These are phyloP conservation scores for Uropsilus gracilis DNA, from an alignment of 2,113 vertebrate genomes.

Conservation along the genomic window DNA sequence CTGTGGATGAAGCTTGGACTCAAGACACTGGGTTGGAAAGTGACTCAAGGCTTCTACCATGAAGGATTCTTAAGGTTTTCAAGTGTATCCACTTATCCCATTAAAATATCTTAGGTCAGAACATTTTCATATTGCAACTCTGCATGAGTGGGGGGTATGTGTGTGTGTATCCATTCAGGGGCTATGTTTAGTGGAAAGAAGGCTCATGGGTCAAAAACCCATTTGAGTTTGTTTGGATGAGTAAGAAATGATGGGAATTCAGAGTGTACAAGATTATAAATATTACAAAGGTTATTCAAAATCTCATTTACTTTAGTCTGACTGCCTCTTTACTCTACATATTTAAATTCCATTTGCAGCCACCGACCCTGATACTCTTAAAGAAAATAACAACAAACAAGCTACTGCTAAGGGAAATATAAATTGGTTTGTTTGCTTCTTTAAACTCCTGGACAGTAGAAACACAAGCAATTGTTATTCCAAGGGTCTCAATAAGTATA, in stretches of 20 bases:
- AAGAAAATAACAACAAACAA: slow-evolving; percentile 77
- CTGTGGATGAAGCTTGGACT: not conserved
- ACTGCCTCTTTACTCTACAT: slow-evolving; percentile 73
- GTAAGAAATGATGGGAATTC: slow-evolving; percentile 68
- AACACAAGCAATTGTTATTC: slow-evolving; percentile 70
- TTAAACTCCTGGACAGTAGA: slow-evolving; percentile 65
- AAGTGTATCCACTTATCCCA: not conserved
- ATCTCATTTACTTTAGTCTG: slow-evolving; percentile 77
- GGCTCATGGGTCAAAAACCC: slow-evolving; percentile 40
- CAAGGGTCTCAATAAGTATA: slow-evolving; percentile 67
- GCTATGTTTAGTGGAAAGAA: slow-evolving; percentile 20
- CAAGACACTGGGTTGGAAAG: slow-evolving; percentile 27
- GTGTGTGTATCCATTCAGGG: too few relatives aligned
- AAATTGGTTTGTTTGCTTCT: slow-evolving; percentile 74
- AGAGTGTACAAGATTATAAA: slow-evolving; percentile 76
- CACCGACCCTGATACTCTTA: slow-evolving; percentile 66
- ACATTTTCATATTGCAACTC: not conserved
- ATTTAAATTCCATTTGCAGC: slow-evolving; percentile 78
- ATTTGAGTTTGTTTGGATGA: slow-evolving; percentile 71
- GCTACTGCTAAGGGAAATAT: slow-evolving; percentile 68
- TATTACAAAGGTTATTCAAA: slow-evolving; percentile 79
- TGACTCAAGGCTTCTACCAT: not conserved
- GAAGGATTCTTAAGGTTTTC: slow-evolving; percentile 32
- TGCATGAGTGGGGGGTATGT: not conserved
- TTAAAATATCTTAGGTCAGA: slow-evolving; percentile 17